phyloP scores from a whole-genome alignment of 2,113 vertebrate genomes.

The Ascaphus truei region DNA sequence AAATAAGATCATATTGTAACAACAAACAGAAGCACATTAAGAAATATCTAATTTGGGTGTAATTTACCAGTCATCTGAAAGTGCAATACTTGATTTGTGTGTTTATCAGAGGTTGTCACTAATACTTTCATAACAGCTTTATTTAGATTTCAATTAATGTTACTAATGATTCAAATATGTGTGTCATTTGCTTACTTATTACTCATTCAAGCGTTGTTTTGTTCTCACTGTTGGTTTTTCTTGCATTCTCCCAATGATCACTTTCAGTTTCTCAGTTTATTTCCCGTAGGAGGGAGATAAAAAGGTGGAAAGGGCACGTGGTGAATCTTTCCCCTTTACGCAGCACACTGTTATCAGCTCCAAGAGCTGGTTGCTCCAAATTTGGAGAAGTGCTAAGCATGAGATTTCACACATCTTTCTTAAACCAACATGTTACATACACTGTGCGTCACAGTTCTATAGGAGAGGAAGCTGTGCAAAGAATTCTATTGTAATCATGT shows the following conservation, averaged over 20 bases:
- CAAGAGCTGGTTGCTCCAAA: neutral
- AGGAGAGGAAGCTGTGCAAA: no score
- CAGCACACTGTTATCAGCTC: slow-evolving; percentile 10
- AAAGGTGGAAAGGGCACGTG: slow-evolving; percentile 14
- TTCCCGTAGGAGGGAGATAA: neutral
- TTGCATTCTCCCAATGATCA: neutral
- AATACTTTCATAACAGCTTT: neutral
- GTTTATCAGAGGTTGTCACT: slow-evolving; percentile 4
- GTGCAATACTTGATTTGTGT: slow-evolving; percentile 71
- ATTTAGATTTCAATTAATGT: neutral
- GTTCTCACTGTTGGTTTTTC: neutral
- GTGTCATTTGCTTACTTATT: neutral
- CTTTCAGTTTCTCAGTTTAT: no score
- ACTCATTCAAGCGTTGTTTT: neutral
- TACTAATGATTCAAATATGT: neutral
- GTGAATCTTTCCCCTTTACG: neutral
- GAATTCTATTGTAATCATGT: no score
- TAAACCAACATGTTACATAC: neutral
- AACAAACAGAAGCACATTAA: no score
- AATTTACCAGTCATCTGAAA: no score
- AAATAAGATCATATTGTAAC: no score
- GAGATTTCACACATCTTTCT: neutral
- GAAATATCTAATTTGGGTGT: no score
- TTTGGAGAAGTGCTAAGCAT: neutral
- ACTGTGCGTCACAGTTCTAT: no score